phyloP scores from a whole-genome alignment of 2,888 invertebrate species.

The Crossocerus cetratus region DNA sequence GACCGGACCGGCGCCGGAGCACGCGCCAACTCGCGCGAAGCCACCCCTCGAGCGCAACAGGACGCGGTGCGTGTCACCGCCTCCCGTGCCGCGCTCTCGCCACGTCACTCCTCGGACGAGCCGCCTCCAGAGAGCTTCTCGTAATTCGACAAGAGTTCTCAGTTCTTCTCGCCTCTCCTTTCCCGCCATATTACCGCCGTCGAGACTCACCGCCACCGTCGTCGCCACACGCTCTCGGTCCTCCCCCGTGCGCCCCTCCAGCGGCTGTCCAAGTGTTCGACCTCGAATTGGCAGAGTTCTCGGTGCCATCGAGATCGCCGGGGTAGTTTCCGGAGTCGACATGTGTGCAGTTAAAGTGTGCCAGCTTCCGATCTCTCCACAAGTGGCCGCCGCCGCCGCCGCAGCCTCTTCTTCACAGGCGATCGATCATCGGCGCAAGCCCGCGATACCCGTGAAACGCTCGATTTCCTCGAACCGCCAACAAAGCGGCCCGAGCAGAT shows the following conservation, averaged over 20 bases:
- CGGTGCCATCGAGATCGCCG: no score
- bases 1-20: conserved; percentile 60
- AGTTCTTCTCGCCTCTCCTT: neutral
- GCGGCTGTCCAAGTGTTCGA: no score
- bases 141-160: neutral
- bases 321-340: no score
- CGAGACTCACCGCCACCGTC: neutral
- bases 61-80: conserved; percentile 28
- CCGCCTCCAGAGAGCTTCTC: neutral
- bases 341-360: no score
- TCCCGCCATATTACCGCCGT: neutral
- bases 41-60: conserved; percentile 37
- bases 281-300: no score
- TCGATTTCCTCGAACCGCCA: no score
- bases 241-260: no score
- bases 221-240: neutral
- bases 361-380: no score
- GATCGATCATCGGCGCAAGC: no score
- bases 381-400: no score
- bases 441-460: no score
- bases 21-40: conserved; percentile 13
- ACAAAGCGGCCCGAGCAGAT: neutral
- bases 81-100: neutral
- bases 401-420: neutral
- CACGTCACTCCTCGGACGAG: neutral